Evolutionary conservation across 30 jellyfish, hydroid and myxozoan genomes (phyloP).

Genomic region (Haliclystus octoradiatus): DNA sequence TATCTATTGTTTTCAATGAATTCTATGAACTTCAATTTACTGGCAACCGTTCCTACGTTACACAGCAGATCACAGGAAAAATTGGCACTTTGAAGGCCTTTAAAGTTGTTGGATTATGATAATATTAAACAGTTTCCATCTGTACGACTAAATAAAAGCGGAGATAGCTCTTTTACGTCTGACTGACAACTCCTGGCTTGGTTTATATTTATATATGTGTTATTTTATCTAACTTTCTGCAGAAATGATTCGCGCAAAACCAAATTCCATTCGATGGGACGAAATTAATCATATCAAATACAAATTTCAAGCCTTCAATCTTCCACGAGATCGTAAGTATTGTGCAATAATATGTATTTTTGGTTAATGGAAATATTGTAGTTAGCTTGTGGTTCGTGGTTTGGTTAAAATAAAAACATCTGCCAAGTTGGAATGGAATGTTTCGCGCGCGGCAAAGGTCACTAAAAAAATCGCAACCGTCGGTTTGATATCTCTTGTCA

Average conservation of each 20-base stretch:
- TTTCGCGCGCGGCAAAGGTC: no score
- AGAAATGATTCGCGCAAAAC: constrained; percentile 86
- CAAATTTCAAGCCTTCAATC: constrained; percentile 78
- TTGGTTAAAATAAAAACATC: no score
- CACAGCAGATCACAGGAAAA: no score
- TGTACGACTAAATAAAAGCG: no score
- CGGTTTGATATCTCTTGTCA: no score
- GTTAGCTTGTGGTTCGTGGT: background rate
- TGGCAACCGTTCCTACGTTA: background rate
- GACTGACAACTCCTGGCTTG: no score
- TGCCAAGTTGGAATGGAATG: no score
- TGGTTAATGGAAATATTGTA: background rate
- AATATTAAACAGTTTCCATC: no score
- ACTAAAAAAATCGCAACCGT: no score
- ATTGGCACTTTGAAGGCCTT: no score
- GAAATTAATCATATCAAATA: constrained; percentile 82
- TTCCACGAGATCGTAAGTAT: constrained; percentile 79
- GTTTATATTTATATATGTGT: background rate
- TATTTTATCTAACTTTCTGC: background rate
- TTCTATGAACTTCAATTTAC: background rate
- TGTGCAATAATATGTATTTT: background rate
- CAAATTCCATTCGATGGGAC: constrained; percentile 92
- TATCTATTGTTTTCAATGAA: background rate
- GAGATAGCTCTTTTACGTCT: no score
- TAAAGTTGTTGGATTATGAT: no score